These are phyloP conservation scores for Microtus oregoni DNA, from an alignment of 2,113 vertebrate species.

Conservation along the genomic window DNA sequence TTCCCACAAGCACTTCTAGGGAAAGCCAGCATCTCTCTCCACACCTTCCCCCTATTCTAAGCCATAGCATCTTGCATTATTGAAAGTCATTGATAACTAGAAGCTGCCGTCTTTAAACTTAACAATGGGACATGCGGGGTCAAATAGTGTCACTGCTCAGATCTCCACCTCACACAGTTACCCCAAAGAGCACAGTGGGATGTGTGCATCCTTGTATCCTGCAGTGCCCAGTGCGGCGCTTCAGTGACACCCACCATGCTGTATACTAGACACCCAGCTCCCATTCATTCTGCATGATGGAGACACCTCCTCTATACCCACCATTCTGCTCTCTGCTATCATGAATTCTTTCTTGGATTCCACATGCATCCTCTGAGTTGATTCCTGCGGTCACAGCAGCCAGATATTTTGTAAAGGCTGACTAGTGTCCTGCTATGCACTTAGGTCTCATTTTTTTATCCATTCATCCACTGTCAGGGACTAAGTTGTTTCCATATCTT, in stretches of 20 bases:
- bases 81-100: background rate
- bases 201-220: too few relatives aligned
- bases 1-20: background rate
- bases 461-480: background rate
- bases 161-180: background rate
- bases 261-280: background rate
- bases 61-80: too few relatives aligned
- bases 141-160: background rate
- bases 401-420: background rate
- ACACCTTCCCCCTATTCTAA: background rate
- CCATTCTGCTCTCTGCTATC: background rate
- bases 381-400: background rate
- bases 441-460: background rate
- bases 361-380: background rate
- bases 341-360: background rate
- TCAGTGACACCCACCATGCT: rapidly evolving
- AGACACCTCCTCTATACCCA: too few relatives aligned
- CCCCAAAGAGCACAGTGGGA: background rate
- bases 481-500: background rate
- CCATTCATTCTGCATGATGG: background rate
- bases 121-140: rapidly evolving
- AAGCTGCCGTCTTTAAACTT: background rate
- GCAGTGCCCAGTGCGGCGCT: rapidly evolving
- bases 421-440: background rate
- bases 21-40: too few relatives aligned